Conservation (phyloP, 1,140 invertebrate genomes). For the Brachionus rubens region DNA sequence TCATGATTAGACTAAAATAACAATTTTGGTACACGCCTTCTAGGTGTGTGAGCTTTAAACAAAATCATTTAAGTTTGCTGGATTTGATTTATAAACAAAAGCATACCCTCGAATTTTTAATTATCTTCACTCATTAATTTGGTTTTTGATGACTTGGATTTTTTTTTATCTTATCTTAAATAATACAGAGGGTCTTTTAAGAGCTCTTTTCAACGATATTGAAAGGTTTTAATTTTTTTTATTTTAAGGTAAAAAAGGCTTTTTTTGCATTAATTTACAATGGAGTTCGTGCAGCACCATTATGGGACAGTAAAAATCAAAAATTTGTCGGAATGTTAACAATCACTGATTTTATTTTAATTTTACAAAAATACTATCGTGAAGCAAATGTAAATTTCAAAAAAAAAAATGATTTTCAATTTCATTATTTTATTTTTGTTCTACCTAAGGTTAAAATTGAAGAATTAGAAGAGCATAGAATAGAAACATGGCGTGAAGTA, state of each 20-base stretch:
- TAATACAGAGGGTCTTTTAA: too few species aligned
- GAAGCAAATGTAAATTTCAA: constrained; percentile 71
- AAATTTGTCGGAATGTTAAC: constrained; percentile 92
- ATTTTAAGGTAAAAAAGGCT: constrained; percentile 79
- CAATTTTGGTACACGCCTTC: too few species aligned
- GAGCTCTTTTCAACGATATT: too few species aligned
- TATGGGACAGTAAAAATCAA: constrained; percentile 90
- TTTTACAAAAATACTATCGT: constrained; percentile 88
- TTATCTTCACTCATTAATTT: too few species aligned
- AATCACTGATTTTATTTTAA: constrained; percentile 99
- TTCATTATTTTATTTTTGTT: neutral
- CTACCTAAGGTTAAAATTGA: constrained; percentile 67
- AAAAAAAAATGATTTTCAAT: neutral
- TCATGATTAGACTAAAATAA: too few species aligned
- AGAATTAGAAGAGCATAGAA: constrained; percentile 92
- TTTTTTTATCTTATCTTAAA: too few species aligned
- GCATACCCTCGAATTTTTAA: too few species aligned
- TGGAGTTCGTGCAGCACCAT: constrained; percentile 92
- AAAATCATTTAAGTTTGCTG: too few species aligned
- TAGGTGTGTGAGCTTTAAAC: too few species aligned
- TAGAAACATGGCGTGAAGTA: constrained; percentile 58
- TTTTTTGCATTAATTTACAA: constrained; percentile 98
- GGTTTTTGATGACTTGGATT: too few species aligned
- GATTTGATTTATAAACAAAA: too few species aligned
- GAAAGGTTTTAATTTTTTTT: neutral